These are phyloP conservation scores for Rhynchophorus ferrugineus DNA, from an alignment of 1,140 invertebrate species.

Conservation along the genomic window DNA sequence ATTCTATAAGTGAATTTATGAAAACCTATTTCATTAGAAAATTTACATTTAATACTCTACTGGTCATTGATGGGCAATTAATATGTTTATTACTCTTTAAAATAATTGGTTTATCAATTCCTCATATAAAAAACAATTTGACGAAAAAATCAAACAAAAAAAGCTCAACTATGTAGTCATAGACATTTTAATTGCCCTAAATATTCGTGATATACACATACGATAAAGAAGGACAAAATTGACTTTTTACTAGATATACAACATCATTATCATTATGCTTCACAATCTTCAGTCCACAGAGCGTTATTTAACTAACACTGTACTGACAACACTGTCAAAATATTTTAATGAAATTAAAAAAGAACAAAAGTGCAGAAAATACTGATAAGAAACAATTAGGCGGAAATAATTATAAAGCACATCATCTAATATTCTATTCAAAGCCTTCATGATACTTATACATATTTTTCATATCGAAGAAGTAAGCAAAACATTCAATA, in stretches of 20 bases:
- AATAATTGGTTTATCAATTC: too few species aligned
- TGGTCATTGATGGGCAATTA: conserved; percentile 7
- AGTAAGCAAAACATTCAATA: too few species aligned
- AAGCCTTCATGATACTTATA: too few species aligned
- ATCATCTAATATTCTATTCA: too few species aligned
- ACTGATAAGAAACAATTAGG: not conserved
- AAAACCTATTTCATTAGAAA: conserved; percentile 29
- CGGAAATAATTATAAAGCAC: too few species aligned
- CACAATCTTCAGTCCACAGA: conserved; percentile 1
- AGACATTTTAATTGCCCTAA: not conserved
- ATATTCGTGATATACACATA: not conserved
- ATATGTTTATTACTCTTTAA: too few species aligned
- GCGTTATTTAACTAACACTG: not conserved
- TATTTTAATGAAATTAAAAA: not conserved
- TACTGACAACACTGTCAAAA: not conserved
- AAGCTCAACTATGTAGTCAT: too few species aligned
- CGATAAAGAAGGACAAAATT: not conserved
- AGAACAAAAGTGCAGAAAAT: not conserved
- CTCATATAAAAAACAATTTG: too few species aligned
- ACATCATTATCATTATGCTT: not conserved
- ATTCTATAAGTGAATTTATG: conserved; percentile 8
- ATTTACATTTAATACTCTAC: conserved; percentile 27
- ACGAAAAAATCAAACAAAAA: too few species aligned
- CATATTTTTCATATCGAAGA: too few species aligned
- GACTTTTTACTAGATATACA: not conserved